These are phyloP conservation scores for Lithophane leautieri DNA, from an alignment of 2,888 invertebrate species.

Conservation along the genomic window DNA sequence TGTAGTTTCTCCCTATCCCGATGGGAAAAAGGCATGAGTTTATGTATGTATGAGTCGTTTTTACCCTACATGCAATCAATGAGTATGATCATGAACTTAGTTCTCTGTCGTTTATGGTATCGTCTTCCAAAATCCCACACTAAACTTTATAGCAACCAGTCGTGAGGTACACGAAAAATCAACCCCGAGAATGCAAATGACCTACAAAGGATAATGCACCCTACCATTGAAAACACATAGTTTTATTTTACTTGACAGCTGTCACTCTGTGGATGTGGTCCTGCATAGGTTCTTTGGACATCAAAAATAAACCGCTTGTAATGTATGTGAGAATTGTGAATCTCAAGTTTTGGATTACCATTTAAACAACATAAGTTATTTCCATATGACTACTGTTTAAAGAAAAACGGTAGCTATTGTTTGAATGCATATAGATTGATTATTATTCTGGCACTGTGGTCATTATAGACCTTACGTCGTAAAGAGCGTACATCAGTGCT, in stretches of 20 bases:
- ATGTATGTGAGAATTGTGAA: constrained; percentile 79
- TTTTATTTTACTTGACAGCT: constrained; percentile 34
- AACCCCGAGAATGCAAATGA: constrained; percentile 36
- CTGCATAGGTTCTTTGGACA: constrained; percentile 52
- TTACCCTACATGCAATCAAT: constrained; percentile 3
- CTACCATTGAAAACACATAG: constrained; percentile 11
- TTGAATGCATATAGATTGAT: constrained; percentile 71
- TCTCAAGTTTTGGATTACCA: constrained; percentile 74
- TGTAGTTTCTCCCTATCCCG: too few species aligned
- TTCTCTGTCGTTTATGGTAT: not conserved
- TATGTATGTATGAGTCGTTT: not conserved
- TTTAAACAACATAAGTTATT: constrained; percentile 75
- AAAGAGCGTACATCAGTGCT: constrained; percentile 26
- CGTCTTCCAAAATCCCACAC: constrained; percentile 46
- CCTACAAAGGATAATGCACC: constrained; percentile 31
- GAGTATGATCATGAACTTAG: constrained; percentile 8
- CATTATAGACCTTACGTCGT: constrained; percentile 42
- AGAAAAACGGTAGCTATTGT: constrained; percentile 72
- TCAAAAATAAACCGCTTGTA: constrained; percentile 75
- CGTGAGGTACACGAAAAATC: constrained; percentile 64
- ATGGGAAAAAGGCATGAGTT: not conserved
- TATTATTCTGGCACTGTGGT: constrained; percentile 63
- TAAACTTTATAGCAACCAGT: constrained; percentile 33
- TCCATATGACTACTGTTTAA: constrained; percentile 77
- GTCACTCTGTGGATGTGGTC: constrained; percentile 26